Conservation (phyloP, 2,888 invertebrate genomes). For the Drosophila nr. perissopoda region DNA sequence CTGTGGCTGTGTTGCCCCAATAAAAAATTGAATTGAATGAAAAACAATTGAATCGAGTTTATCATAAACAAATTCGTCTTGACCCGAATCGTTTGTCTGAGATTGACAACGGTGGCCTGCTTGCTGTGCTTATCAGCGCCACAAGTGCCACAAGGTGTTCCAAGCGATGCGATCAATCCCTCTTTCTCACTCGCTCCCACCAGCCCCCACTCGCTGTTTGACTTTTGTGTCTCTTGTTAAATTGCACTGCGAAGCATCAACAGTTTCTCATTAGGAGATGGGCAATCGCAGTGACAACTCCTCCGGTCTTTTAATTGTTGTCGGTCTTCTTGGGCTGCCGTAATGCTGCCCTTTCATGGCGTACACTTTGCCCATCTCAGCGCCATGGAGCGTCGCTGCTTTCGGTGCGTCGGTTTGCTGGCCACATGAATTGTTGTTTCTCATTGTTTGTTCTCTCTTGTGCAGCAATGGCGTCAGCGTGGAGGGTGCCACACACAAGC, state of each 20-base stretch:
- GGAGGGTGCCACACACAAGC: constrained; percentile 99
- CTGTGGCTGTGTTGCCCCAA: not conserved
- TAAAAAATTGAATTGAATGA: constrained; percentile 24
- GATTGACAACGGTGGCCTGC: not conserved
- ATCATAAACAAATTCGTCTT: constrained; percentile 59
- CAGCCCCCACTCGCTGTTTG: not conserved
- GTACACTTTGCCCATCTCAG: constrained; percentile 76
- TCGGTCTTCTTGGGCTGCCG: not conserved
- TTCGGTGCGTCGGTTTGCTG: constrained; percentile 61
- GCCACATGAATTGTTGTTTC: not conserved
- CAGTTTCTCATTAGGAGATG: constrained; percentile 20
- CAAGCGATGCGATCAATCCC: constrained; percentile 7
- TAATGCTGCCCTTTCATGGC: constrained; percentile 82
- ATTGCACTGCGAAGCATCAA: constrained; percentile 24
- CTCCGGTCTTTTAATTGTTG: not conserved
- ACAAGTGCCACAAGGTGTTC: constrained; percentile 28
- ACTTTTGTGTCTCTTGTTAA: constrained; percentile 33
- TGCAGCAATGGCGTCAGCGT: constrained; percentile 96
- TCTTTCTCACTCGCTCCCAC: not conserved
- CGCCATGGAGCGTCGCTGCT: constrained; percentile 66
- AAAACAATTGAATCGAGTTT: constrained; percentile 26
- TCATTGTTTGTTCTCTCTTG: not conserved
- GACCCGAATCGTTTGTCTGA: constrained; percentile 53
- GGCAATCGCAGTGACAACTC: constrained; percentile 14
- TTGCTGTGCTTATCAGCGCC: constrained; percentile 49